phyloP scores from a whole-genome alignment of 2,113 vertebrate genomes.

The Coturnix japonica region DNA sequence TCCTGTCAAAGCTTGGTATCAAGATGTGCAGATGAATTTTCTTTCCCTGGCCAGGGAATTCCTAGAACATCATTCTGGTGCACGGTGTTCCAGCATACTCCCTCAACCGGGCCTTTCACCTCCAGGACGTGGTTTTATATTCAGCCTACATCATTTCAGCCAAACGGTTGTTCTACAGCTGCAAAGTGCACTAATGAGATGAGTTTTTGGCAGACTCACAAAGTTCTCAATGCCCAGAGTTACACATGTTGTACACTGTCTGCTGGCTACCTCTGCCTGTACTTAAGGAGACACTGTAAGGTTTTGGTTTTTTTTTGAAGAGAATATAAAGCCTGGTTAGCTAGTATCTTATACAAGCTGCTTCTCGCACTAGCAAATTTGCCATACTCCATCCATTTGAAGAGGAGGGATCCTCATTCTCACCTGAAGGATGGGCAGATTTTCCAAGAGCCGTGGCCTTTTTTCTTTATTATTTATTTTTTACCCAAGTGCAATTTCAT shows the following conservation, averaged over 20 bases:
- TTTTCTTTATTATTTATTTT: background rate
- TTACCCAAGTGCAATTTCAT: background rate
- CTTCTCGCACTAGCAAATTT: background rate
- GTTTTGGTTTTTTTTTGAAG: background rate
- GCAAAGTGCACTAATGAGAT: conserved; percentile 32
- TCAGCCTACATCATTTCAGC: conserved; percentile 52
- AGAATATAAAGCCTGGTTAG: conserved; percentile 18
- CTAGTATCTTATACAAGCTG: background rate
- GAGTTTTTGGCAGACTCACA: conserved; percentile 33
- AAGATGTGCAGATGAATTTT: conserved; percentile 16
- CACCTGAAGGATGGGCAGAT: conserved; percentile 1
- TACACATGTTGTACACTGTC: conserved; percentile 32
- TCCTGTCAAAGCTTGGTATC: conserved; percentile 39
- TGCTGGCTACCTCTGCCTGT: conserved; percentile 17
- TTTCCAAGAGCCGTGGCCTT: conserved; percentile 29
- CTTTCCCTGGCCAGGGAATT: conserved; percentile 24
- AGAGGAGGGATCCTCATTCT: conserved; percentile 7
- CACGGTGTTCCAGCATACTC: background rate
- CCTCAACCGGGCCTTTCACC: conserved; percentile 31
- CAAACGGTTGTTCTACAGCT: conserved; percentile 36
- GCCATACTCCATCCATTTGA: conserved; percentile 30
- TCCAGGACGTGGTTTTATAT: conserved; percentile 47
- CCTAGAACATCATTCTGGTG: conserved; percentile 20
- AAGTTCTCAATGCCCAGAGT: conserved; percentile 13
- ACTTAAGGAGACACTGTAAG: conserved; percentile 49